Evolutionary conservation across 37 sponge, comb jelly and placozoan genomes (phyloP).

Genomic region (Chondrilla cf. caribensis): DNA sequence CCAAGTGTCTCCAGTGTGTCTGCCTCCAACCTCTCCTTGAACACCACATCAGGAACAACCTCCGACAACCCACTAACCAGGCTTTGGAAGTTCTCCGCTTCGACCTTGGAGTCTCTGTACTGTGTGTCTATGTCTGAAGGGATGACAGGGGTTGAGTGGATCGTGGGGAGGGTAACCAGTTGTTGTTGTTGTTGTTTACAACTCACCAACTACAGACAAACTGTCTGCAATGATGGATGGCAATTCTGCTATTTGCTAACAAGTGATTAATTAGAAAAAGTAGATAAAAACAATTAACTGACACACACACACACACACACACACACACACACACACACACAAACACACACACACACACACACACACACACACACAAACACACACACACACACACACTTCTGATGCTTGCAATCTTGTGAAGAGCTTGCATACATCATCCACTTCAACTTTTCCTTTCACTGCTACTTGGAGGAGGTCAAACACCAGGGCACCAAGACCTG

Average conservation of each 20-base stretch:
- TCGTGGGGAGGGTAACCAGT: not conserved
- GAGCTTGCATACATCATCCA: no score
- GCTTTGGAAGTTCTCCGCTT: constrained; percentile 29
- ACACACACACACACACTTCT: constrained; percentile 18
- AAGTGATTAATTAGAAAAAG: not conserved
- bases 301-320: not conserved
- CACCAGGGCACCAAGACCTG: not conserved
- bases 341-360: constrained; percentile 15
- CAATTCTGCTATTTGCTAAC: constrained; percentile 29
- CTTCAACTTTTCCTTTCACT: not conserved
- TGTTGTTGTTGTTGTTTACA: no score
- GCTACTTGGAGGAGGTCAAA: not conserved
- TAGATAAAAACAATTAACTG: not conserved
- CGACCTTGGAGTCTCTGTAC: constrained; percentile 39
- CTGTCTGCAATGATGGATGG: constrained; percentile 59
- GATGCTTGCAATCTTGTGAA: no score
- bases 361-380: constrained; percentile 26
- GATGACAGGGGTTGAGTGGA: not conserved
- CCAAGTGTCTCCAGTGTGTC: constrained; percentile 80
- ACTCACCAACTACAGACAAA: constrained; percentile 48
- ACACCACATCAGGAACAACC: constrained; percentile 53
- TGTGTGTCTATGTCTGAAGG: constrained; percentile 58
- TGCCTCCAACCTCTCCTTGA: constrained; percentile 91
- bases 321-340: constrained; percentile 25
- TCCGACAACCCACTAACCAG: constrained; percentile 37